phyloP scores from a whole-genome alignment of 2,797 vertebrate genomes.

The Lacerta bilineata region DNA sequence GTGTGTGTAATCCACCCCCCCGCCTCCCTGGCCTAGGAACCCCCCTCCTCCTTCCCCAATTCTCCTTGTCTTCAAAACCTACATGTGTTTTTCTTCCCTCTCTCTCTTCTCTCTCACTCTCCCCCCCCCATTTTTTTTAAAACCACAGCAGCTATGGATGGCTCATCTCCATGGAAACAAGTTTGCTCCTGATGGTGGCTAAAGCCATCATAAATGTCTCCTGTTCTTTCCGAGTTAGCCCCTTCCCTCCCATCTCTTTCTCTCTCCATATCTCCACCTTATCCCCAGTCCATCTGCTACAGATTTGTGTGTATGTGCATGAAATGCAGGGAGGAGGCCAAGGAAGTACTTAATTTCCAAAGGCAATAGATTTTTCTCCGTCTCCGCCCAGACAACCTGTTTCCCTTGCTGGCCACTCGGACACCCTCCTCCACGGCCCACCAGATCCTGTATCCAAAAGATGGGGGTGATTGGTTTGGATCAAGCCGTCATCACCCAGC shows the following conservation, averaged over 20 bases:
- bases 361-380: not conserved
- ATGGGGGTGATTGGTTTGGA: not conserved
- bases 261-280: not conserved
- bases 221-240: slow-evolving; percentile 2
- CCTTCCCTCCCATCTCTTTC: not conserved
- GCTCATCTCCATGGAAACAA: slow-evolving; percentile 47
- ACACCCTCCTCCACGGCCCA: not conserved
- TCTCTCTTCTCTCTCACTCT: too few relatives aligned
- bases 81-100: not conserved
- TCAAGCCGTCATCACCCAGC: not conserved
- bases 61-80: not conserved
- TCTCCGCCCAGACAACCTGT: not conserved
- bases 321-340: not conserved
- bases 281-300: slow-evolving; percentile 10
- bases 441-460: not conserved
- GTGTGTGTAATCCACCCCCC: too few relatives aligned
- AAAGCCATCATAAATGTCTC: not conserved
- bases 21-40: not conserved
- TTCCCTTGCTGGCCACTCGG: not conserved
- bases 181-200: slow-evolving; percentile 1
- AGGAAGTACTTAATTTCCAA: not conserved
- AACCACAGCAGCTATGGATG: slow-evolving; percentile 4
- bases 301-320: not conserved
- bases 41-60: not conserved
- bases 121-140: not conserved